Evolutionary conservation across 2,113 vertebrate genomes (phyloP).

Genomic region (Sialia sialis): DNA sequence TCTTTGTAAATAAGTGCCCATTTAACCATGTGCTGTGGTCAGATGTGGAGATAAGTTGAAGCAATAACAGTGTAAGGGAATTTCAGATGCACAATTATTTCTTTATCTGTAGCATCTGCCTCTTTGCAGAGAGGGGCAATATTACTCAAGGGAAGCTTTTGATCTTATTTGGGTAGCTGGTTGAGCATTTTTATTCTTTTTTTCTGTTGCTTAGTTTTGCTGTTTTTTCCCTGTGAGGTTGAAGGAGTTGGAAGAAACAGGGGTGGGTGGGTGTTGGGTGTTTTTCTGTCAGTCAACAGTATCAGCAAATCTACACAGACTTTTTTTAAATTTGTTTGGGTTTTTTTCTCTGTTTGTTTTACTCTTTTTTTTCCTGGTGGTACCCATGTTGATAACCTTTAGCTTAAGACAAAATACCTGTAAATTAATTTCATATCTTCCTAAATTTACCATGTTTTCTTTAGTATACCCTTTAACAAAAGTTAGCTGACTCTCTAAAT

Average conservation of each 20-base stretch:
- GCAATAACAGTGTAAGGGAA: not conserved
- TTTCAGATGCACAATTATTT: not conserved
- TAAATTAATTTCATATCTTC: not conserved
- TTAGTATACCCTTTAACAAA: not conserved
- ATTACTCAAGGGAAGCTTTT: not conserved
- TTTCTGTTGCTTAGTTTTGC: not conserved
- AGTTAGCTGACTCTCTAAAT: not conserved
- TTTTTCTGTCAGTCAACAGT: not conserved
- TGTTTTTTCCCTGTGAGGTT: not conserved
- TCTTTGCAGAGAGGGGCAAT: not conserved
- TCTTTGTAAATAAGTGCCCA: not conserved
- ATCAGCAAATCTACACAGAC: not conserved
- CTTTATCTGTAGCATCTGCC: not conserved
- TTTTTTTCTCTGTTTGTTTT: not conserved
- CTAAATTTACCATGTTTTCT: not conserved
- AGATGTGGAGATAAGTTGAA: not conserved
- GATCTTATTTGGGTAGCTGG: not conserved
- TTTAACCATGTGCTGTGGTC: not conserved
- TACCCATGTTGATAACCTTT: not conserved
- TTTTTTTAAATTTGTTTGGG: not conserved
- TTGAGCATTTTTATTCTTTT: not conserved
- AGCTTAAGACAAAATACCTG: not conserved
- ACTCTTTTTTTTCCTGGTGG: not conserved
- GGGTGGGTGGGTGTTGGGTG: fast-evolving
- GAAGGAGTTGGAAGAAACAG: not conserved